Conservation (phyloP, 2,888 invertebrate species). For the Xestia sexstrigata region DNA sequence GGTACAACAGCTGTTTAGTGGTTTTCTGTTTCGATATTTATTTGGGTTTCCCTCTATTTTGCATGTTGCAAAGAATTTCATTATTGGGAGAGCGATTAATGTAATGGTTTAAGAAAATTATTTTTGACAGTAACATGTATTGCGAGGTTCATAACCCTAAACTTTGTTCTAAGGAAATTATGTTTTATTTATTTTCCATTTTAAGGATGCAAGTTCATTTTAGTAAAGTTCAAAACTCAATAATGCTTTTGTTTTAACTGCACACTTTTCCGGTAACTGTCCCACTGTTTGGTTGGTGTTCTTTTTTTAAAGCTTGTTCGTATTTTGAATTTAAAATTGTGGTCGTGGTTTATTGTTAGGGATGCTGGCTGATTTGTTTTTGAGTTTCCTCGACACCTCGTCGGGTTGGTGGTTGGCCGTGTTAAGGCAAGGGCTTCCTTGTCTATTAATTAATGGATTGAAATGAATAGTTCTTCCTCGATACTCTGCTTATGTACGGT, state of each 20-base stretch:
- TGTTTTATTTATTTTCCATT: background rate
- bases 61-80: slow-evolving; percentile 54
- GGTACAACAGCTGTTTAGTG: slow-evolving; percentile 66
- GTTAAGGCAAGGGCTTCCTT: no score
- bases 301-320: slow-evolving; percentile 53
- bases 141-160: background rate
- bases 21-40: slow-evolving; percentile 56
- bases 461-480: background rate
- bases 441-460: background rate
- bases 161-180: background rate
- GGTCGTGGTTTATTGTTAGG: slow-evolving; percentile 36
- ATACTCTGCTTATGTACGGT: no score
- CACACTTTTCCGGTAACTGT: slow-evolving; percentile 66
- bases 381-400: background rate
- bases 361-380: slow-evolving; percentile 47
- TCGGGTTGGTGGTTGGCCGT: background rate
- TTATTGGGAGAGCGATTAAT: slow-evolving; percentile 38
- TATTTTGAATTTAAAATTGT: slow-evolving; percentile 54
- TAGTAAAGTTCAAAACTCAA: no score
- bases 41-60: slow-evolving; percentile 45
- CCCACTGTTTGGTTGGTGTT: slow-evolving; percentile 37
- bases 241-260: slow-evolving; percentile 74
- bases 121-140: background rate
- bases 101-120: slow-evolving; percentile 14
- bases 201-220: background rate